Conservation (phyloP, 2,888 invertebrate genomes). For the Lacanobia oleracea region DNA sequence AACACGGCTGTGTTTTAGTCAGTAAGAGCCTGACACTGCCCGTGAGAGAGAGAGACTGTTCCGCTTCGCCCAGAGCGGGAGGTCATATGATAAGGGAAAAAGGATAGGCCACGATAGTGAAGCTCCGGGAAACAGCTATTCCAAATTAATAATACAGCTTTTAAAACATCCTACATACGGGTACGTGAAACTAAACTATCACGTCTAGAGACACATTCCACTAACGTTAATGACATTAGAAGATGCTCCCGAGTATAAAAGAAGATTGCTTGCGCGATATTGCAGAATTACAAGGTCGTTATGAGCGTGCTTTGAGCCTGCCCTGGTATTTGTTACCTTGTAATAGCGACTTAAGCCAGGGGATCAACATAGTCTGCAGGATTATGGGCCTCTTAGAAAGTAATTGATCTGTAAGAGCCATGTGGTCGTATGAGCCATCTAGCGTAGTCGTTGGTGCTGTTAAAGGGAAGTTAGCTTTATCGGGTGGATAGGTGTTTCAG, state of each 20-base stretch:
- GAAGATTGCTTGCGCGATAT: slow-evolving; percentile 61
- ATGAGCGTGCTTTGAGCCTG: slow-evolving; percentile 41
- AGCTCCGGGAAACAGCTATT: not conserved
- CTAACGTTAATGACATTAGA: slow-evolving; percentile 54
- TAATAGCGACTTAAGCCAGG: slow-evolving; percentile 48
- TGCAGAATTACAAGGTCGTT: slow-evolving; percentile 38
- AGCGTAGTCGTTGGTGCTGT: not conserved
- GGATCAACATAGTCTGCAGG: slow-evolving; percentile 34
- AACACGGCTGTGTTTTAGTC: too few relatives aligned
- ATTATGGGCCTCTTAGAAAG: slow-evolving; percentile 34
- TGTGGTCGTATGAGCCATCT: not conserved
- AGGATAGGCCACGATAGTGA: not conserved
- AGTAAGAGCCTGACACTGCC: too few relatives aligned
- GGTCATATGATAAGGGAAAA: too few relatives aligned
- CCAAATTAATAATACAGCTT: slow-evolving; percentile 3
- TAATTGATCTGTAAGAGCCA: slow-evolving; percentile 29
- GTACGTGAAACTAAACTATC: slow-evolving; percentile 56
- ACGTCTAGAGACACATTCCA: slow-evolving; percentile 46
- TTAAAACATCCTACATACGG: slow-evolving; percentile 9
- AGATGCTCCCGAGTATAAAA: slow-evolving; percentile 60
- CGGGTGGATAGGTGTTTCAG: not conserved
- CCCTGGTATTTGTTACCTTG: slow-evolving; percentile 44
- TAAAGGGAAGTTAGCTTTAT: slow-evolving; percentile 19
- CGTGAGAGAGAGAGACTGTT: too few relatives aligned
- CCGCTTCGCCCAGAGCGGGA: too few relatives aligned